Evolutionary conservation across 2,113 vertebrate genomes (phyloP), one percentile per base, ranked within the genome.

Genomic region (Tiliqua scincoides): DNA sequence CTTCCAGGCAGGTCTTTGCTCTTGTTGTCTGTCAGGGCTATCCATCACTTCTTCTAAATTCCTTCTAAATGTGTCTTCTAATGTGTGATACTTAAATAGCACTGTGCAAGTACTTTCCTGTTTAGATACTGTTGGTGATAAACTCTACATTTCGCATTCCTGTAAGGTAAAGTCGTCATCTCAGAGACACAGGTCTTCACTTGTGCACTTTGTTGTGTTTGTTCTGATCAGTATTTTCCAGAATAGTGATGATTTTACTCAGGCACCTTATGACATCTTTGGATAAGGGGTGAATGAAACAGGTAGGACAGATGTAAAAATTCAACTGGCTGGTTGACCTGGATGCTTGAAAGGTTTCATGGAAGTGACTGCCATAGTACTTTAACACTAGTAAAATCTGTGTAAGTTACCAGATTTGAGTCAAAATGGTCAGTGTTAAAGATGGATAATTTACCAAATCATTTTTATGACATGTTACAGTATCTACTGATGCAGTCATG

Each of bases 1-100:
- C 54, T 85, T 93, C 89, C 96, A 97, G 96, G 95, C 96, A 97
- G 91, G 96, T 97, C 88, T 93, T 93, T 65, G 3, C 84, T 91
- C 85, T 85, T 77, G 86, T 82, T 91, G 82, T 88, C 87, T 48
- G 84, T 88, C 87, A 23, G 86, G 88, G 91, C 91, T 81, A 67
- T 88, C 59, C 70, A 72, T 88, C 87, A 37, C 0, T 27, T 82
- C 78, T 3, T 0, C 82, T 90, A 68, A 87, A 86, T 74, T 70
- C 20, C 0, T 0, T 3, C 10, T 25, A 67, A 85, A 87, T 20
- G 6, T 59, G 62, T 7, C 90, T 83, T 35, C 0, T 40, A 76
- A 79, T 35, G 85, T 77, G 43, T 62, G 83, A n/a, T 71, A 81
- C 89, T 88, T 54, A 1, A 84, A 40, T 86, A 91, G 27, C 79